Base-by-base conservation (phyloP, 2,797 vertebrate genomes). In the Mus minutoides region DNA sequence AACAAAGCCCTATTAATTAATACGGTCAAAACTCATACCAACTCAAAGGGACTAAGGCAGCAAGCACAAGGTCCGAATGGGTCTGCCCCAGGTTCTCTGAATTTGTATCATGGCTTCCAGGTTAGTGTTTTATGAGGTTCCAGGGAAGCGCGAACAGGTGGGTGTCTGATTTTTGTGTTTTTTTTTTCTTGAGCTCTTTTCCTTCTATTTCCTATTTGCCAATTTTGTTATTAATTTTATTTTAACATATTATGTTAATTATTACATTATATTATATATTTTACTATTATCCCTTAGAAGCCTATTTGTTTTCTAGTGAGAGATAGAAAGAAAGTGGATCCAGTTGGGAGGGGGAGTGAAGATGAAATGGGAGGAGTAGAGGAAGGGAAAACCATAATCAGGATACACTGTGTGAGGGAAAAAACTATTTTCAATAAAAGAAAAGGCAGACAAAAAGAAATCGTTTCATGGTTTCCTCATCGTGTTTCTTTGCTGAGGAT, bases 401-500 rank as follows among this genome's bases (percentile, higher is more conserved):
- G 16, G 26, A 34, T 46, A 64, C 3, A 21, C 34, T 49, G 46
- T 22, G 6, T 64, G 60, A 43, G 21, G 37, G 1, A 16, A 43
- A 60, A 64, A 67, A 34, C 17, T 46, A 64, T 46, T 64, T 84
- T 84, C 60, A 84, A 34, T 37, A 62, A 84, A 31, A 62, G 24
- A 58, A 60, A 58, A 40, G n/a, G 3, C 64, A 69, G 19, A 69
- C n/a, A 71, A 14, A 82, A 31, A 31, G 46, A 69, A 31, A 54
- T 71, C 6, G 67, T 31, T 13, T 13, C 58, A 85, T 10, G 19
- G 49, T 77, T 82, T 93, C 37, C 60, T 26, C 91, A 91, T 54
- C 34, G 26, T 64, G 58, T 90, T 95, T 95, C n/a, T 94, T 95
- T 97, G 87, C 77, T 92, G 64, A 97, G 96, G 64, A 75, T 78